Evolutionary conservation across 2,113 vertebrate genomes (phyloP).

Genomic region (Lates calcarifer): DNA sequence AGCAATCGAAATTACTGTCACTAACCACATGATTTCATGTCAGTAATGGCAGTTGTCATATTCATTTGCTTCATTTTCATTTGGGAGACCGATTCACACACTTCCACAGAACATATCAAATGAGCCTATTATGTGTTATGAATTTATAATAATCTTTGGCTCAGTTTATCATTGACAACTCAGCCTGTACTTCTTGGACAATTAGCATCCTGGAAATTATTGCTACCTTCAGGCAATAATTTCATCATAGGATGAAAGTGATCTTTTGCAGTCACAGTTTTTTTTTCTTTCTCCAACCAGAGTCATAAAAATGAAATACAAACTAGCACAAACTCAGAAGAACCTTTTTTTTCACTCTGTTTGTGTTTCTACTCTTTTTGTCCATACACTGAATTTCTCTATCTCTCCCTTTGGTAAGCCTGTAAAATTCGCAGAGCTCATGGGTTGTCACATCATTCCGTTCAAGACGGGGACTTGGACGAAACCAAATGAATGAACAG

Average conservation of each 20-base stretch:
- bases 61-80: conserved; percentile 15
- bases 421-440: conserved; percentile 40
- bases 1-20: conserved; percentile 2
- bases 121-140: background rate
- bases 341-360: conserved; percentile 1
- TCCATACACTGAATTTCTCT: conserved; percentile 17
- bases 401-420: conserved; percentile 18
- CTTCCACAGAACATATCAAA: background rate
- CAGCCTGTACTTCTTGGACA: conserved; percentile 45
- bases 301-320: conserved; percentile 16
- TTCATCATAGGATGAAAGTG: conserved; percentile 66
- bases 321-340: conserved; percentile 6
- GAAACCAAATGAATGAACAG: conserved; percentile 69
- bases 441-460: conserved; percentile 54
- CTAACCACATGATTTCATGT: conserved; percentile 1
- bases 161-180: conserved; percentile 45
- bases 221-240: conserved; percentile 63
- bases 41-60: background rate
- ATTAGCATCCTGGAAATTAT: conserved; percentile 56
- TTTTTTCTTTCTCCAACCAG: background rate
- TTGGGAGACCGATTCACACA: background rate
- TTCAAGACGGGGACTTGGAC: conserved; percentile 57
- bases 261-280: conserved; percentile 14
- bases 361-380: conserved; percentile 21
- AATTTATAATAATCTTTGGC: conserved; percentile 33